Evolutionary conservation across 2,113 vertebrate genomes (phyloP), one percentile per base, ranked within the genome.

Genomic region (Ciconia maguari): DNA sequence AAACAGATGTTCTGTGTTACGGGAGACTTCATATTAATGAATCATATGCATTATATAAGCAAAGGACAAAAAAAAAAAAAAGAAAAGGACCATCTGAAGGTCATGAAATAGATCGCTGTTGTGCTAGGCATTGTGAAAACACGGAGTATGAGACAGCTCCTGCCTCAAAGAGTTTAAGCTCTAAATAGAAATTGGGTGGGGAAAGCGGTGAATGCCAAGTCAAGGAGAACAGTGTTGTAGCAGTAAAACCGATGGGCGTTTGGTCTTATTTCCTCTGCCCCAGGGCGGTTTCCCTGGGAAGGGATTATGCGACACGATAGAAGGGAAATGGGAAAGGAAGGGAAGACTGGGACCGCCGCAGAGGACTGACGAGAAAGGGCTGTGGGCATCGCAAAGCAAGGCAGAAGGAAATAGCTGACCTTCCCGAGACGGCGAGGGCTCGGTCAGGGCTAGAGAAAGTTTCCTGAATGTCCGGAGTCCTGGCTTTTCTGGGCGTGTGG

Each of bases 81-180:
- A 49, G 21, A 44, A 48, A 41, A 26, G 34, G 49, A 66, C 60
- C 26, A 30, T 16, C 4, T 51, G 64, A 84, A 95, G 78, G 87
- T 72, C 77, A 76, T 8, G 4, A 42, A 13, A 7, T 42, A 75
- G 65, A 64, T 81, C 4, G 3, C n/a, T 46, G 2, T 29, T n/a
- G 30, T 55, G 51, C n/a, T 70, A 30, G 76, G 32, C 69, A 60
- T 13, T 30, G 69, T 60, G 80, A 79, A 78, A 94, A 75, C 25
- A 11, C 0, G 0, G 49, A 76, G 21, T 25, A 2, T 2, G 3
- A 80, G 49, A 57, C 34, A 30, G 46, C 36, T 75, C 27, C 51
- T 61, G 41, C 41, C 77, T 46, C 25, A 10, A 8, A 25, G 54
- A 65, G 27, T 44, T 77, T 29, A 6, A 34, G 36, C 34, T 58